Base-by-base conservation (phyloP, 2,888 invertebrate genomes). In the Drosophila sordidula region DNA sequence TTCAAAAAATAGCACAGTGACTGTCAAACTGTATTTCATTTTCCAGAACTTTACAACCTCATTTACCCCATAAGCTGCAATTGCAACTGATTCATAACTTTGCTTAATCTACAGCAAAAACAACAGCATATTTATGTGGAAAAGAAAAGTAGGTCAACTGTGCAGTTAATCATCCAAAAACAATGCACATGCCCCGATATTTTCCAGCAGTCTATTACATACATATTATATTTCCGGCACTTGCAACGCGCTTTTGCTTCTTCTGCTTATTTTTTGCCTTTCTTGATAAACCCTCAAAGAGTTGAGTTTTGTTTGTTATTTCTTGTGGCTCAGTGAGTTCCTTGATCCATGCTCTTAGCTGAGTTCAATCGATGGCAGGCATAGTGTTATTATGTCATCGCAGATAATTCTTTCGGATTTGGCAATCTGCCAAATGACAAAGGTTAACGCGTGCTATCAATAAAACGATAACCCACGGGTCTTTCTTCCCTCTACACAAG, bases 151-250 rank as follows among this genome's bases (percentile, higher is more conserved):
- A 42, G 83, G 83, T 83, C 83, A 88, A 45, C 86, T 49, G 75
- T 82, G 67, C 52, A 61, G 34, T 64, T 78, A 66, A 80, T 80
- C 81, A 77, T 32, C 22, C 49, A 36, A 65, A 65, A 42, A 70
- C 44, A 69, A 66, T 41, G 44, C 52, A 51, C 50, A 61, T 64
- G 62, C 18, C 47, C 36, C 71, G 58, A 45, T 62, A 64, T 52
- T 65, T 55, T 29, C 55, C 45, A 36, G 4, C 39, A 14, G 29
- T 71, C 64, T 64, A 64, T 49, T 49, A 45, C 46, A 46, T 46
- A 49, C 41, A 39, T 52, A 57, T 45, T 78, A 84, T 78, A 70
- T 81, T 81, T 82, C 83, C 89, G 83, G 87, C 59, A 68, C 46
- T 58, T 68, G 65, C 63, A 63, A 84, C 70, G 32, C 32, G 32